These are phyloP conservation scores for Cyanistes caeruleus DNA, from an alignment of 2,113 vertebrate genomes.

Conservation along the genomic window DNA sequence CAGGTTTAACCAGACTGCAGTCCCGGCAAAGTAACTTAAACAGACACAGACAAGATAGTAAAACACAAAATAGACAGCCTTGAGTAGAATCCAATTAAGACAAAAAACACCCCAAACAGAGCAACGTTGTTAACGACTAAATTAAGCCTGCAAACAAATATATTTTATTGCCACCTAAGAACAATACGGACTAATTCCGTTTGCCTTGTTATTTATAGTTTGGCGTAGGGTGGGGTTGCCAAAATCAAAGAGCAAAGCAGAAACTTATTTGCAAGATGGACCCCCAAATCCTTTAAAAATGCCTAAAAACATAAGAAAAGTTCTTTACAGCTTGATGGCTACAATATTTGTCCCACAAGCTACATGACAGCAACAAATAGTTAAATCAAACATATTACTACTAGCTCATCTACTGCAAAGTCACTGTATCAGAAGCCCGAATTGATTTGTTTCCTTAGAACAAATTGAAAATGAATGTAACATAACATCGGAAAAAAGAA, in stretches of 20 bases:
- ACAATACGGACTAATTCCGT: conserved; percentile 35
- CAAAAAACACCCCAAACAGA: conserved; percentile 51
- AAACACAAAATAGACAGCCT: conserved; percentile 68
- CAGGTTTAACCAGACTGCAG: conserved; percentile 74
- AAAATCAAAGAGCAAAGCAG: conserved; percentile 58
- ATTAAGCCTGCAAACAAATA: conserved; percentile 72
- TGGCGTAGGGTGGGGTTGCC: conserved; percentile 60
- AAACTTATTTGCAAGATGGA: conserved; percentile 71
- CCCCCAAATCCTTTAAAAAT: conserved; percentile 64
- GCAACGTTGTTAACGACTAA: conserved; percentile 49
- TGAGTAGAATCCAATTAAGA: conserved; percentile 72
- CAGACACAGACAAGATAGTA: conserved; percentile 62
- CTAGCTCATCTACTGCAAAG: conserved; percentile 81
- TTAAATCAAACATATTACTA: conserved; percentile 80
- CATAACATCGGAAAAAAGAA: conserved; percentile 57
- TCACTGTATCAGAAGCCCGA: conserved; percentile 81
- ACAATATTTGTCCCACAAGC: conserved; percentile 57
- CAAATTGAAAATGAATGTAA: conserved; percentile 81
- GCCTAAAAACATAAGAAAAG: conserved; percentile 66
- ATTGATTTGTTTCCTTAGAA: conserved; percentile 82
- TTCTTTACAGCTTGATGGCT: conserved; percentile 61
- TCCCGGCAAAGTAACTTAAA: conserved; percentile 74
- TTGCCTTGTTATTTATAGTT: conserved; percentile 67
- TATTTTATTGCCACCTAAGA: conserved; percentile 52
- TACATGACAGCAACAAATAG: conserved; percentile 75